phyloP scores from a whole-genome alignment of 2,797 vertebrate genomes.

The Babyrousa celebensis region DNA sequence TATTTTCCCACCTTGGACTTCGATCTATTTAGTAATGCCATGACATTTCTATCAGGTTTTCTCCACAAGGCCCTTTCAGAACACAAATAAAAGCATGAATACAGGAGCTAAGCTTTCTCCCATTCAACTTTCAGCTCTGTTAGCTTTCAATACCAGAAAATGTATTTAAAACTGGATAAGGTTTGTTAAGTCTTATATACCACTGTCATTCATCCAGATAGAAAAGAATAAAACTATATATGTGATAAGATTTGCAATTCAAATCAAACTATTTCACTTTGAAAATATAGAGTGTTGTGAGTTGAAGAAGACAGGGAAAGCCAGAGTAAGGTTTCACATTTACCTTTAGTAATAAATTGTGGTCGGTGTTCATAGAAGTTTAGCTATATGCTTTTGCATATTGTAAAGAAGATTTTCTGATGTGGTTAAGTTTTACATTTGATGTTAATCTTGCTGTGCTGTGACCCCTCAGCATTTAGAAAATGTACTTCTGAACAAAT shows the following conservation, averaged over 20 bases:
- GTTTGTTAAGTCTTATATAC: slow-evolving; percentile 91
- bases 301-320: slow-evolving; percentile 43
- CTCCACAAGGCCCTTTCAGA: slow-evolving; percentile 90
- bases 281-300: slow-evolving; percentile 87
- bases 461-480: not conserved
- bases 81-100: slow-evolving; percentile 91
- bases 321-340: slow-evolving; percentile 86
- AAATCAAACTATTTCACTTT: slow-evolving; percentile 89
- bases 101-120: slow-evolving; percentile 88
- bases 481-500: slow-evolving; percentile 17
- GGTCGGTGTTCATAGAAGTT: slow-evolving; percentile 81
- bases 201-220: slow-evolving; percentile 90
- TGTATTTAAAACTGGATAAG: slow-evolving; percentile 91
- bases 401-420: not conserved
- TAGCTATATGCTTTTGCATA: slow-evolving; percentile 51
- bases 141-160: slow-evolving; percentile 92
- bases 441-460: not conserved
- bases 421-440: not conserved
- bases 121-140: slow-evolving; percentile 93
- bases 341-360: slow-evolving; percentile 88
- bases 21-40: slow-evolving; percentile 87
- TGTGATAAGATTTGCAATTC: slow-evolving; percentile 92
- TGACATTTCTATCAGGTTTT: slow-evolving; percentile 90
- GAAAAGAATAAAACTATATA: slow-evolving; percentile 90
- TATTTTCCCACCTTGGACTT: slow-evolving; percentile 90